These are phyloP conservation scores for Eutolmus rufibarbis DNA, from an alignment of 2,888 invertebrate genomes.

Conservation along the genomic window DNA sequence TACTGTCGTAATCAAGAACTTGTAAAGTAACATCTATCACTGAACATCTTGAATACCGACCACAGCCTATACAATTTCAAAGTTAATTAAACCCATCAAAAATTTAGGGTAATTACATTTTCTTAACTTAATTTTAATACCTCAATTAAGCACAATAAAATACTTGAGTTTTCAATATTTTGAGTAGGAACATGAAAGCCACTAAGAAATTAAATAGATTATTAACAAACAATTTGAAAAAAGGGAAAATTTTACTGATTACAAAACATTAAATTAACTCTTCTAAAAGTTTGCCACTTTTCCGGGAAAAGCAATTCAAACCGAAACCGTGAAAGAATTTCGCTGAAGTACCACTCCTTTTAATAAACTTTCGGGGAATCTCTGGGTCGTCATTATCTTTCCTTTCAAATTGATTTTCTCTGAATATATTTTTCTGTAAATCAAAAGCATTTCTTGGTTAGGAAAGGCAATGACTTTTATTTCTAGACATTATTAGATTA, in stretches of 20 bases:
- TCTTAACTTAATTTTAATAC: background rate
- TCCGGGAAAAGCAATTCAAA: background rate
- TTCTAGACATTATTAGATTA: background rate
- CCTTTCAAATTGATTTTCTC: background rate
- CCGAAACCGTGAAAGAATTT: background rate
- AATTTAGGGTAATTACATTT: background rate
- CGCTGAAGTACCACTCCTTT: background rate
- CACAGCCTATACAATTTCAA: background rate
- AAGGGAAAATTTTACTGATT: background rate
- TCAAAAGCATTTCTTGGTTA: background rate
- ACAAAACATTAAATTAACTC: conserved; percentile 1
- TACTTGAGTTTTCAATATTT: background rate
- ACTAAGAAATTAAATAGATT: background rate
- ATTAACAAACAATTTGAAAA: background rate
- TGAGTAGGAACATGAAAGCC: background rate
- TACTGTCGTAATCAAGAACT: too few relatives aligned
- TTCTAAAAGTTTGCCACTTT: background rate
- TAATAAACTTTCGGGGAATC: background rate
- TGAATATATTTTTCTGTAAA: conserved; percentile 5
- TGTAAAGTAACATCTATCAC: background rate
- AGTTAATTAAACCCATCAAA: background rate
- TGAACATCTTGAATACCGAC: background rate
- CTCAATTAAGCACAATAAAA: background rate
- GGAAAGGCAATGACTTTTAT: background rate
- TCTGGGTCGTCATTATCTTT: background rate